Percentiles rank a stretch among this genome's conserved stretches.
phyloP scores from a whole-genome alignment of 2,888 invertebrate species.

The Cheiracanthium punctorium region DNA sequence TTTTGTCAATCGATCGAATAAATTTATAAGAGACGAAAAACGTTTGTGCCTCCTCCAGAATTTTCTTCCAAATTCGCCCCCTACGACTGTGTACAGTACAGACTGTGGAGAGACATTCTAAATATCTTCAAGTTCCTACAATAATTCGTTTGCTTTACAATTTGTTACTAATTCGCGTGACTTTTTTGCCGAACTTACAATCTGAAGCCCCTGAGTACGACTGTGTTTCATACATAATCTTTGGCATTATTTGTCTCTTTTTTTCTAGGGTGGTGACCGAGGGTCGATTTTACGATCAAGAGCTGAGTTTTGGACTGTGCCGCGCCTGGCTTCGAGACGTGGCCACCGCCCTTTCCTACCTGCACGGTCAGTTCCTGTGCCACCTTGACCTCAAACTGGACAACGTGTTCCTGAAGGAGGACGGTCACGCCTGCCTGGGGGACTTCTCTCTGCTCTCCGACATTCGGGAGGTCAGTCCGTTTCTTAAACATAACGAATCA shows the following conservation, averaged over 20 bases:
- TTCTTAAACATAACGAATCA: too few relatives aligned
- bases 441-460: slow-evolving; percentile 32
- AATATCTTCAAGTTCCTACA: too few relatives aligned
- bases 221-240: too few relatives aligned
- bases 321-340: slow-evolving; percentile 37
- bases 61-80: too few relatives aligned
- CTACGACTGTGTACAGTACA: too few relatives aligned
- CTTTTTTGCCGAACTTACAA: neutral
- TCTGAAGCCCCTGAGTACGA: neutral
- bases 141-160: too few relatives aligned
- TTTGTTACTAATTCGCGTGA: too few relatives aligned
- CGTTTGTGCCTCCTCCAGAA: too few relatives aligned
- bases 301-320: slow-evolving; percentile 39
- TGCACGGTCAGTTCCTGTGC: slow-evolving; percentile 26
- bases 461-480: slow-evolving; percentile 13
- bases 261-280: slow-evolving; percentile 19
- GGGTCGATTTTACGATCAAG: slow-evolving; percentile 21
- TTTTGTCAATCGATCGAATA: too few relatives aligned
- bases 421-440: slow-evolving; percentile 35
- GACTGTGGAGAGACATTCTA: too few relatives aligned
- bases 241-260: neutral
- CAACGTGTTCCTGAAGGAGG: slow-evolving; percentile 45
- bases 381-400: slow-evolving; percentile 46
- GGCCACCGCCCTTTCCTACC: slow-evolving; percentile 24
- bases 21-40: too few relatives aligned